Base-by-base conservation (phyloP, 2,888 invertebrate species). In the Brachynemurus nebulosus region DNA sequence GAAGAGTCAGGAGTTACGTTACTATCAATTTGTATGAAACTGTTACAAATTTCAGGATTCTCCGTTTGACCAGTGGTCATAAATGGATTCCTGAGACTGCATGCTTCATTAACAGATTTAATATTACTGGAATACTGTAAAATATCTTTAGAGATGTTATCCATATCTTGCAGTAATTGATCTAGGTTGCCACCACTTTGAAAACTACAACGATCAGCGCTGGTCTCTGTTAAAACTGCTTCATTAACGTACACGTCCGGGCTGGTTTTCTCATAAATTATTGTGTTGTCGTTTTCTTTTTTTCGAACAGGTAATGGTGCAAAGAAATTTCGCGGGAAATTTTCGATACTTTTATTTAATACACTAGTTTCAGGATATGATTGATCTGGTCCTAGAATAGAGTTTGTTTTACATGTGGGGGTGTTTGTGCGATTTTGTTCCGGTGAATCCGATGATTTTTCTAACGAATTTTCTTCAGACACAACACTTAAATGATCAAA, bases 401-500 rank as follows among this genome's bases (percentile, higher is more conserved):
- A 59, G 52, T 45, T 59, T 53, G 12, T 52, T 55, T 44, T 58
- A n/a, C n/a, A n/a, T n/a, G n/a, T n/a, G n/a, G 56, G 17, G 34
- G 23, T 21, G 37, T 40, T 33, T 33, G 9, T 33, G n/a, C 33
- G 33, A 18, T 18, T 37, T 37, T 37, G 18, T 12, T 19, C 20
- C 18, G 19, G n/a, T 8, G n/a, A n/a, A 7, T 30, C 30, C 4
- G 30, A 30, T 30, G 64, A 64, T 46, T 64, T 65, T 49, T 65
- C 65, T 20, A 59, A 58, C 4, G 63, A 63, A 16, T 71, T 78
- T 55, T 84, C 85, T 58, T 85, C 85, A 5, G 80, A 80, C 36
- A 85, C 84, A 18, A 84, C 76, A 46, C 80, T 80, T 39, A 85
- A 69, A 59, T 82, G 80, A 62, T 84, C 81, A 63, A 82, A 84